phyloP scores from a whole-genome alignment of 2,888 invertebrate genomes.

The Hirtodrosophila duncani region DNA sequence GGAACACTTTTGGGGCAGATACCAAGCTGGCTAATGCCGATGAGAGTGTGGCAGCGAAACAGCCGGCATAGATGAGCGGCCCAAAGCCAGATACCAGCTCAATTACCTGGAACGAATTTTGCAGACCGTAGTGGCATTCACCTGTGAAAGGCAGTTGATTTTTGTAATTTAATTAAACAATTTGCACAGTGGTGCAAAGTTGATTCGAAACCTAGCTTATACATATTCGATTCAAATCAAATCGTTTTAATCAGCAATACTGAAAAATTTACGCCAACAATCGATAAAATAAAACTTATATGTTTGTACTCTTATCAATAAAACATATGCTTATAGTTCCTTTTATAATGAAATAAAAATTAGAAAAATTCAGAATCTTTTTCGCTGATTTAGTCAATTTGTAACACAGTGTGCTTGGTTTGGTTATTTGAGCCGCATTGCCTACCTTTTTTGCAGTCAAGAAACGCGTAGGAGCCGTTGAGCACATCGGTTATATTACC shows the following conservation, averaged over 20 bases:
- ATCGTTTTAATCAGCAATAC: no score
- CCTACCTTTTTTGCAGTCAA: slow-evolving; percentile 79
- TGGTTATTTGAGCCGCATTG: no score
- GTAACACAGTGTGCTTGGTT: not conserved
- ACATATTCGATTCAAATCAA: no score
- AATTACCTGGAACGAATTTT: slow-evolving; percentile 83
- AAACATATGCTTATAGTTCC: no score
- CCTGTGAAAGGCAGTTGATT: slow-evolving; percentile 77
- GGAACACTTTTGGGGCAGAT: slow-evolving; percentile 95
- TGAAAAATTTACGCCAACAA: no score
- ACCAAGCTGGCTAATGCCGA: slow-evolving; percentile 97
- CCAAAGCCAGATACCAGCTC: slow-evolving; percentile 90
- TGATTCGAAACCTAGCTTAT: no score
- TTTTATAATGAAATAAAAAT: no score
- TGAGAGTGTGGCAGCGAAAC: slow-evolving; percentile 97
- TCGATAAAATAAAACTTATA: no score
- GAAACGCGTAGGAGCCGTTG: slow-evolving; percentile 80
- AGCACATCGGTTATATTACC: slow-evolving; percentile 82
- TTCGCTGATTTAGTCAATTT: no score
- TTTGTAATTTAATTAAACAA: slow-evolving; percentile 21
- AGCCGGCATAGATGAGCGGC: slow-evolving; percentile 96
- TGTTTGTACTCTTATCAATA: no score
- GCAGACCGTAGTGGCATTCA: slow-evolving; percentile 80
- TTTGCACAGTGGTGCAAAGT: no score
- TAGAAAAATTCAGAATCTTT: no score